Base-by-base conservation (phyloP, 2,113 vertebrate species). In the Saguinus imperator region DNA sequence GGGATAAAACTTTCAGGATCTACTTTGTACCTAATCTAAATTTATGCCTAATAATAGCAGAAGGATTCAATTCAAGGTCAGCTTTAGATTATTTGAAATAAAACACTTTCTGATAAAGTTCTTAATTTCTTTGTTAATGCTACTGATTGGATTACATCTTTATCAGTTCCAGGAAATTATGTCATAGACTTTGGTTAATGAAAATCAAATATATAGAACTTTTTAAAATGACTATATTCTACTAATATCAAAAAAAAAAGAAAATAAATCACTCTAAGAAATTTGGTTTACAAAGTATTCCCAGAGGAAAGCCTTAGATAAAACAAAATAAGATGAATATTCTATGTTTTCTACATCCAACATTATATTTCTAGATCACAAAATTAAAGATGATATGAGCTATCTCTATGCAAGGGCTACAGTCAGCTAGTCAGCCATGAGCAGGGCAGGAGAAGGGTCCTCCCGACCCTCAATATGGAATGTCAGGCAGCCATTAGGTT, bases 11-110 rank as follows among this genome's bases (percentile, higher is more conserved):
- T 84, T 91, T 79, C 45, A 75, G 52, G 52, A 89, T 89, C 52
- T 89, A 43, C 45, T 93, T 95, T 89, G 45, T 35, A 75, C 32
- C 20, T 96, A 82, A 95, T 92, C 64, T 97, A 93, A 96, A 96
- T 91, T 91, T 37, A 93, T 86, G 66, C 1, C 13, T 94, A 61
- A 91, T 58, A 70, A 52, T 23, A 85, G 21, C 61, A 75, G 77
- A 43, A 87, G 50, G 23, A 85, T 82, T 64, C 50, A 81, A 40
- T 32, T 95, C 64, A 93, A 91, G 75, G 89, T 95, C 82, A 88
- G 16, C 45, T 35, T 94, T 97, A 84, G 80, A 64, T 89, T 18
- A 93, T 75, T 87, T 86, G 66, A 91, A 84, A 75, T 70, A 68
- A 87, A 94, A 61, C 2, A 35, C 0, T 43, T 84, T 91, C 45